These are phyloP conservation scores for Acestrorhynchus altus DNA, from an alignment of 2,797 vertebrate species.

Conservation along the genomic window DNA sequence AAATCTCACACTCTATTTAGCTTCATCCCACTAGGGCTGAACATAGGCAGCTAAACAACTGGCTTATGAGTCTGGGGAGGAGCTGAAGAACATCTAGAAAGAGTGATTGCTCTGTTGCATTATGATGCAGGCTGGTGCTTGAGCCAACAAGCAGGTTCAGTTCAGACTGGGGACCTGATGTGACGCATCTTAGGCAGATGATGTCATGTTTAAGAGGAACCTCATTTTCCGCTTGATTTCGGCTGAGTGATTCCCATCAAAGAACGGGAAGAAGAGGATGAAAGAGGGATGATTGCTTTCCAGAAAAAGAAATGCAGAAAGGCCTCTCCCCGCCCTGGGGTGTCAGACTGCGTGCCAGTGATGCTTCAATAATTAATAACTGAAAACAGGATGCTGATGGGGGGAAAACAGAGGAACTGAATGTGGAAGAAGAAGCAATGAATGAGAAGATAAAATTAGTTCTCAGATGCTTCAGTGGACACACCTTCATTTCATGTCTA, in stretches of 20 bases:
- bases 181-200: slow-evolving; percentile 6
- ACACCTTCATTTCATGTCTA: neutral
- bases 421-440: neutral
- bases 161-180: neutral
- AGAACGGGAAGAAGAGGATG: neutral
- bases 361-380: slow-evolving; percentile 32
- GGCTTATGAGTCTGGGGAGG: neutral
- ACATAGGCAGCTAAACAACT: slow-evolving; percentile 6
- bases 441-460: neutral
- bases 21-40: neutral
- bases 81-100: neutral
- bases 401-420: neutral
- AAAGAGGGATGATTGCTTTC: slow-evolving; percentile 19
- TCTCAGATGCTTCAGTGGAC: neutral
- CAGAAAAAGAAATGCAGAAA: slow-evolving; percentile 2
- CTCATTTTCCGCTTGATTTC: slow-evolving; percentile 5
- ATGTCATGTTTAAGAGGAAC: neutral
- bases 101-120: neutral
- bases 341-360: slow-evolving; percentile 14
- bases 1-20: slow-evolving; percentile 16
- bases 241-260: slow-evolving; percentile 24
- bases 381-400: slow-evolving; percentile 9
- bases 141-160: neutral
- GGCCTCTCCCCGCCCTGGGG: neutral
- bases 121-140: neutral